A percentile compares a stretch with the other conserved stretches of the same genome.
Evolutionary conservation across 2,888 invertebrate species (phyloP).

Genomic region (Platerodrilus igneus): DNA sequence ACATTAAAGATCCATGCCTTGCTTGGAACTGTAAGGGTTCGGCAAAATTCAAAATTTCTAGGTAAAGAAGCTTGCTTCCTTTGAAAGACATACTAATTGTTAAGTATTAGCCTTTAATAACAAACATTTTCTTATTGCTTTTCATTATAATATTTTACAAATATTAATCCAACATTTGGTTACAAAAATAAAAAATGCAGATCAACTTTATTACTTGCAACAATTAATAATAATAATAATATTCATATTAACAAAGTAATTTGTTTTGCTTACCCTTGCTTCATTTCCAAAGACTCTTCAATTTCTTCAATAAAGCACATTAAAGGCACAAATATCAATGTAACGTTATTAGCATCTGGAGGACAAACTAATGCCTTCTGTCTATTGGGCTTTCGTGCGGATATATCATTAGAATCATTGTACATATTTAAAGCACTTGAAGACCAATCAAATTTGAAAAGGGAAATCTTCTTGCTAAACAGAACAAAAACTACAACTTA

Average conservation of each 20-base stretch:
- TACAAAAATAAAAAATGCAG: not conserved
- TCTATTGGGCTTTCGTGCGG: slow-evolving; percentile 25
- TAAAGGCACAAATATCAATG: slow-evolving; percentile 76
- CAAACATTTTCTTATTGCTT: too few species aligned
- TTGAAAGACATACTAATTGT: too few species aligned
- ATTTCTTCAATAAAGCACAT: slow-evolving; percentile 81
- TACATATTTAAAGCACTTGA: slow-evolving; percentile 44
- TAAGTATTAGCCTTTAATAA: too few species aligned
- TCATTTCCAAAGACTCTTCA: slow-evolving; percentile 58
- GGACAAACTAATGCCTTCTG: slow-evolving; percentile 70
- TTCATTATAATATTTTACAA: too few species aligned
- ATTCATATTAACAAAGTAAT: slow-evolving; percentile 17
- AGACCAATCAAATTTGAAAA: slow-evolving; percentile 70
- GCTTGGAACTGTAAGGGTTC: too few species aligned
- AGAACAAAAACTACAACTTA: too few species aligned
- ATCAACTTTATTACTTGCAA: slow-evolving; percentile 1
- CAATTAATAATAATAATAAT: too few species aligned
- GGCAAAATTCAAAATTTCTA: too few species aligned
- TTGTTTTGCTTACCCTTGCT: slow-evolving; percentile 50
- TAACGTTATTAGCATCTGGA: slow-evolving; percentile 68
- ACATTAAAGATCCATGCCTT: too few species aligned
- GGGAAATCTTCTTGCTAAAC: slow-evolving; percentile 53
- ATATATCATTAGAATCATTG: slow-evolving; percentile 35
- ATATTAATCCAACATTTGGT: too few species aligned
- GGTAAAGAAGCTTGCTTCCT: too few species aligned